A percentile compares a stretch with the other conserved stretches of the same genome.
These are phyloP conservation scores for Petrocephalus sullivani DNA, from an alignment of 2,797 vertebrate genomes.

Conservation along the genomic window DNA sequence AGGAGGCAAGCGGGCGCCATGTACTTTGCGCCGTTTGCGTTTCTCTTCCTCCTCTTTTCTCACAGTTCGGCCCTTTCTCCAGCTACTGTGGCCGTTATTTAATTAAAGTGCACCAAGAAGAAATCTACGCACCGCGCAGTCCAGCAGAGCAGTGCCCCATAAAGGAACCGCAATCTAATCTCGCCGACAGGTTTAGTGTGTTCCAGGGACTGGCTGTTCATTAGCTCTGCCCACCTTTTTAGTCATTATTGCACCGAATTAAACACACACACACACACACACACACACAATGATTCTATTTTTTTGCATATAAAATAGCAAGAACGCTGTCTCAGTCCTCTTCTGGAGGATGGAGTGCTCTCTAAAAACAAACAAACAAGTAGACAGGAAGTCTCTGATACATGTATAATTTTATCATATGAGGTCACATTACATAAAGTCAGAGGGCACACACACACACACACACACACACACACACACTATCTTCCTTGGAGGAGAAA, in stretches of 20 bases:
- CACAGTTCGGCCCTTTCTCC: neutral
- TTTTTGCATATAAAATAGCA: neutral
- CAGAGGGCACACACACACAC: neutral
- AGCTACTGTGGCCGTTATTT: neutral
- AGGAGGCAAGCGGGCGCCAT: constrained; percentile 43
- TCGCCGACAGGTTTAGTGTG: neutral
- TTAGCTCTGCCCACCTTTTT: neutral
- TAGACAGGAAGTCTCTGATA: constrained; percentile 14
- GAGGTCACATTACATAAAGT: constrained; percentile 7
- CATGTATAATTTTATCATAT: constrained; percentile 1
- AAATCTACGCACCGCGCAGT: neutral
- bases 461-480: no score
- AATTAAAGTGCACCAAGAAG: neutral
- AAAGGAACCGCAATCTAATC: neutral
- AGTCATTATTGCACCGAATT: neutral
- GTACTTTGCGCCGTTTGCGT: constrained; percentile 52
- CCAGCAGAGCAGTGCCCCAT: neutral
- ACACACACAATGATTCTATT: neutral
- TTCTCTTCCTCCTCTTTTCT: neutral
- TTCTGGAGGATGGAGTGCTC: neutral
- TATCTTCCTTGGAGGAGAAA: neutral
- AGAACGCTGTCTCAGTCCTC: neutral
- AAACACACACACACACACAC: neutral
- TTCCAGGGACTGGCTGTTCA: neutral
- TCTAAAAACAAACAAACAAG: neutral